phyloP scores from a whole-genome alignment of 2,888 invertebrate species.

The Ceraclea dissimilis region DNA sequence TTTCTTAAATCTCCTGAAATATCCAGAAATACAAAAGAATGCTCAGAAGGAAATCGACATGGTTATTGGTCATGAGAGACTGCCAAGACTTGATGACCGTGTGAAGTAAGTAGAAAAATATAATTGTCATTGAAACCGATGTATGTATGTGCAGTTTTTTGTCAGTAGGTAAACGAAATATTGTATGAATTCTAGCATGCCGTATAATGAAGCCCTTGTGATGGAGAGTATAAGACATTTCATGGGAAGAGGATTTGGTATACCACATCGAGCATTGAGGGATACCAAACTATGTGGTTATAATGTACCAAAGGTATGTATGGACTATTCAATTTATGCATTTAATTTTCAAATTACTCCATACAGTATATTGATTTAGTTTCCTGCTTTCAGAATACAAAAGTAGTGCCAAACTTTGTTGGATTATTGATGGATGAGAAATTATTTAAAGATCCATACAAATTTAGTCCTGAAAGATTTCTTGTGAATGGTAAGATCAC shows the following conservation, averaged over 20 bases:
- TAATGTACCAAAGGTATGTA: constrained; percentile 59
- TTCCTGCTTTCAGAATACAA: constrained; percentile 56
- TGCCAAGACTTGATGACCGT: constrained; percentile 64
- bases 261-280: constrained; percentile 70
- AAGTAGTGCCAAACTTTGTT: constrained; percentile 70
- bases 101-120: constrained; percentile 48
- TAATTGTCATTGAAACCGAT: not conserved
- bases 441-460: constrained; percentile 60
- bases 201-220: constrained; percentile 72
- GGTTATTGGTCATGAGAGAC: constrained; percentile 60
- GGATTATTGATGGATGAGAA: constrained; percentile 62
- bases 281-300: constrained; percentile 67
- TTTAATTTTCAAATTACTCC: no score
- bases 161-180: not conserved
- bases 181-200: constrained; percentile 53
- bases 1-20: constrained; percentile 64
- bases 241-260: constrained; percentile 68
- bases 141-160: not conserved
- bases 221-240: constrained; percentile 74
- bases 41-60: constrained; percentile 72
- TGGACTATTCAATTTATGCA: no score
- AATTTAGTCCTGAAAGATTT: constrained; percentile 71
- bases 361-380: no score
- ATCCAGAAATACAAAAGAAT: constrained; percentile 64
- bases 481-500: constrained; percentile 53